phyloP scores from a whole-genome alignment of 1,140 invertebrate genomes.

The Brachionus asplanchnoidis region DNA sequence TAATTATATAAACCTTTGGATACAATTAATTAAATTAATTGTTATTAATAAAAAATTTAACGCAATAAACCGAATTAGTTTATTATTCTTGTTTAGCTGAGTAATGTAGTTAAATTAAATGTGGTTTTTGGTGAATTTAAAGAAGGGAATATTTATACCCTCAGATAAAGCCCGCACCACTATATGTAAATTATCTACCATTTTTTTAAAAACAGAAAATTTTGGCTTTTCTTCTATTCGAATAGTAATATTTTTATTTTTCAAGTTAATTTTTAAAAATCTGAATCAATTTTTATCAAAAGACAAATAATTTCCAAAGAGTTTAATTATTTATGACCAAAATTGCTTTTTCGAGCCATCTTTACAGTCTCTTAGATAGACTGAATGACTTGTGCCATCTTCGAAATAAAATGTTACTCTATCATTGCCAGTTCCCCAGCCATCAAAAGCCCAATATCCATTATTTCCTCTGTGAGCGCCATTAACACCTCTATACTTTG shows the following conservation, averaged over 20 bases:
- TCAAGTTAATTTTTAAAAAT: background rate
- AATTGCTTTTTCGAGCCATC: background rate
- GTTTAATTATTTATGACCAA: background rate
- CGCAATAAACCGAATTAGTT: too few species aligned
- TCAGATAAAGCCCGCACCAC: too few species aligned
- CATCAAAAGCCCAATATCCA: slow-evolving; percentile 22
- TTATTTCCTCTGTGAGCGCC: background rate
- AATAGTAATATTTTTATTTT: too few species aligned
- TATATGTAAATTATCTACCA: too few species aligned
- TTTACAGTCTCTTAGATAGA: background rate
- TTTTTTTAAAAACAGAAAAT: background rate
- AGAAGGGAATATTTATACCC: too few species aligned
- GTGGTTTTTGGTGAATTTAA: too few species aligned
- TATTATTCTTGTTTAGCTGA: too few species aligned
- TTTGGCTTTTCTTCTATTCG: background rate
- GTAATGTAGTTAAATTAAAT: too few species aligned
- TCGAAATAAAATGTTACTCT: background rate
- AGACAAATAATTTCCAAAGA: background rate
- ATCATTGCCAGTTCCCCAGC: slow-evolving; percentile 7
- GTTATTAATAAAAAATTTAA: too few species aligned
- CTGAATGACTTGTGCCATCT: background rate
- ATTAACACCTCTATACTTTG: background rate
- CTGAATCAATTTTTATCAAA: background rate
- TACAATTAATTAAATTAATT: too few species aligned
- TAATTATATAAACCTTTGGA: too few species aligned